Evolutionary conservation across 2,797 vertebrate species (phyloP).

Genomic region (Epinephelus malabaricus): DNA sequence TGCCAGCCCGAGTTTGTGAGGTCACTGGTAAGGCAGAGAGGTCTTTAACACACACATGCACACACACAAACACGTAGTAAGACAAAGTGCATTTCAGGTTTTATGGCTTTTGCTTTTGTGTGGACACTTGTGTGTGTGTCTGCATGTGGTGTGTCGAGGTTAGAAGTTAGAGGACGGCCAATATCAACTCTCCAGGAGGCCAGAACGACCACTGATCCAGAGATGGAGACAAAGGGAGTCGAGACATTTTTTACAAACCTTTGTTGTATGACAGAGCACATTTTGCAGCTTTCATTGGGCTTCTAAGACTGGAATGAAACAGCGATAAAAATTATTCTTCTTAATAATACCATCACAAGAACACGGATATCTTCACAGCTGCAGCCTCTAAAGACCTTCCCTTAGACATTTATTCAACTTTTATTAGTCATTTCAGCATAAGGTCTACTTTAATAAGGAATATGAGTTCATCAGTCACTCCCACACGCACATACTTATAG

Average conservation of each 20-base stretch:
- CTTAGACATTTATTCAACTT: slow-evolving; percentile 13
- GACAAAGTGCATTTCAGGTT: slow-evolving; percentile 3
- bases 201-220: slow-evolving; percentile 40
- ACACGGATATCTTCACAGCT: neutral
- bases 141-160: slow-evolving; percentile 43
- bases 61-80: slow-evolving; percentile 6
- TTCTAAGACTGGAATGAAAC: slow-evolving; percentile 16
- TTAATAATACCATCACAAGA: neutral
- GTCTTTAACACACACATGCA: slow-evolving; percentile 7
- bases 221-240: slow-evolving; percentile 28
- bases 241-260: slow-evolving; percentile 24
- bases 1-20: slow-evolving; percentile 13
- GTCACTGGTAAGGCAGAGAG: slow-evolving; percentile 31
- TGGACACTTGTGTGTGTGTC: slow-evolving; percentile 11
- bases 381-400: neutral
- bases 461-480: neutral
- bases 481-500: neutral
- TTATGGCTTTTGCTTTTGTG: slow-evolving; percentile 15
- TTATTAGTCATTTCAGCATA: slow-evolving; percentile 5
- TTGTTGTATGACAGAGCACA: slow-evolving; percentile 25
- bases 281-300: slow-evolving; percentile 31
- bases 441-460: neutral
- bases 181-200: slow-evolving; percentile 62
- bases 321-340: neutral
- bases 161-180: slow-evolving; percentile 67